These are phyloP conservation scores for Abrostola tripartita DNA, from an alignment of 2,888 invertebrate genomes.

Conservation along the genomic window DNA sequence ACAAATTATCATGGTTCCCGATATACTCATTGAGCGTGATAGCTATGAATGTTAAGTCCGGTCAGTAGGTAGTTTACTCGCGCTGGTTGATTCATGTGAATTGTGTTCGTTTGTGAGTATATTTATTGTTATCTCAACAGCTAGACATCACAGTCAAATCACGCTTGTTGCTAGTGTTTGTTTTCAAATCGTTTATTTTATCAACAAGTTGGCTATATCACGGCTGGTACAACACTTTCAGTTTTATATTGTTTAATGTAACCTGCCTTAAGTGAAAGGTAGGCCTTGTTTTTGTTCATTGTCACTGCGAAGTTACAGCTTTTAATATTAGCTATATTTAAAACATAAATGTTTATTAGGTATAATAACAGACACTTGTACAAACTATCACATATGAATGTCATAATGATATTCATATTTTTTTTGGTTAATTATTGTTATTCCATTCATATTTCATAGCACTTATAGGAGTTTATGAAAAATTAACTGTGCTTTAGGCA, in stretches of 20 bases:
- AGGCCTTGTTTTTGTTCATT: background rate
- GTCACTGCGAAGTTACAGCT: background rate
- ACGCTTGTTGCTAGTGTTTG: slow-evolving; percentile 15
- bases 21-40: slow-evolving; percentile 14
- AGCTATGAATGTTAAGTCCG: slow-evolving; percentile 5
- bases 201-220: background rate
- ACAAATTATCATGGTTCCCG: slow-evolving; percentile 18
- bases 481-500: too few relatives aligned
- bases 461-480: too few relatives aligned
- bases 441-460: background rate
- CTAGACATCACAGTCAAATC: slow-evolving; percentile 6
- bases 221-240: background rate
- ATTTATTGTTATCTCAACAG: slow-evolving; percentile 26
- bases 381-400: background rate
- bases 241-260: background rate
- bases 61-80: slow-evolving; percentile 6
- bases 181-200: slow-evolving; percentile 11
- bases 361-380: slow-evolving; percentile 17
- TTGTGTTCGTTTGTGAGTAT: slow-evolving; percentile 15
- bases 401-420: background rate
- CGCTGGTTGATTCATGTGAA: slow-evolving; percentile 23
- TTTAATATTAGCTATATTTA: background rate
- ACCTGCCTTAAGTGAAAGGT: background rate
- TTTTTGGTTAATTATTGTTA: background rate
- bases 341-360: background rate